Evolutionary conservation across 2,797 vertebrate genomes (phyloP), one percentile per base, ranked within the genome.

Genomic region (Carduelis carduelis): DNA sequence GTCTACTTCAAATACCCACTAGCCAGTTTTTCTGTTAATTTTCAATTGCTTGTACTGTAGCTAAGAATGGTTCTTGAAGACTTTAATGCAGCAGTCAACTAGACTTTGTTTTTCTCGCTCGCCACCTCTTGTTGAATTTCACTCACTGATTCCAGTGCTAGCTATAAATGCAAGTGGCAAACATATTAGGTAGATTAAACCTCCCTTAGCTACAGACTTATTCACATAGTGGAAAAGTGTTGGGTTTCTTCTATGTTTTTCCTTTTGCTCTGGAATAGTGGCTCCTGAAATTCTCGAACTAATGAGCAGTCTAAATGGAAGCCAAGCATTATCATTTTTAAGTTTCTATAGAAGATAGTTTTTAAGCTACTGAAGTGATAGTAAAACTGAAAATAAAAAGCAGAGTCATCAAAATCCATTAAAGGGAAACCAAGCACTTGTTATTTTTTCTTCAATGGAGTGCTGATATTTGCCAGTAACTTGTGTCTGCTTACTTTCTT

Each of bases 101-200:
- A n/a, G 27, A 75, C 12, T 74, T 80, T 0, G 0, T 41, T 68
- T 93, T 83, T 68, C 60, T 95, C 0, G 0, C 90, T 96, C 82
- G 34, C n/a, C 13, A 35, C 27, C 88, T 80, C 53, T 87, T 86
- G 50, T 55, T 92, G 68, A 78, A 87, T 92, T 94, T 96, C 47
- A 81, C 32, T 21, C 50, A 11, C 46, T 61, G 68, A 65, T 93
- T 92, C 85, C 35, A 85, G 9, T 71, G 39, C 39, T 85, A 85
- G 63, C 76, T 95, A 28, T 65, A 88, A 91, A 81, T 78, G 61
- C 43, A 52, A 87, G 59, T 93, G 57, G 34, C 46, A 87, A 93
- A 85, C 56, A 74, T 81, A 27, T 89, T 92, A 87, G 24, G 50
- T 64, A 89, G 81, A 75, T 94, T 90, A 84, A 90, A 95, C 70